Evolutionary conservation across 2,888 invertebrate genomes (phyloP), one percentile per base, ranked within the genome.

Genomic region (Prosopocoilus inquinatus): DNA sequence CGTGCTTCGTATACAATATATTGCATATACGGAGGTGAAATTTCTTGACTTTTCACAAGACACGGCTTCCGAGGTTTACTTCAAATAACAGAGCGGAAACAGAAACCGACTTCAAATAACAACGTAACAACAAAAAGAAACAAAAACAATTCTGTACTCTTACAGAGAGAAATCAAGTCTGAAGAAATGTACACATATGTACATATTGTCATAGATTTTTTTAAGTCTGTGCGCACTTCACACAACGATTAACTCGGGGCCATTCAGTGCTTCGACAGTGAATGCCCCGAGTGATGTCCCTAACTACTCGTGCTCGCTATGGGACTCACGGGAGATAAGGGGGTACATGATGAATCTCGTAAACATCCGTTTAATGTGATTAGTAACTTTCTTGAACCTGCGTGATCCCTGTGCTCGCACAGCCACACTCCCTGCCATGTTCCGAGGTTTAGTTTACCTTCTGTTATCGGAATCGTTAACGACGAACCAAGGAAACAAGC

Each of bases 391-490:
- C 94, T 87, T 76, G 93, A 93, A 71, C 95, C 94, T 67, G 95
- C 96, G 76, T 91, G 91, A 82, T 96, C 94, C 75, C 97, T 87
- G 81, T 97, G 97, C 80, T 97, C 97, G 81, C 96, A 96, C 69
- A 97, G 84, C 96, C 96, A 97, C 65, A 97, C 90, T 62, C 97
- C 96, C 81, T 96, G 96, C 96, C 96, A 97, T 70, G 94, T 95
- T 68, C 96, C 96, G 72, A 96, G 82, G 75, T 94, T 94, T 72
- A 96, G 82, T 79, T 94, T 93, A 70, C 96, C 96, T 73, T 96
- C 94, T 66, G 95, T 94, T 76, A 97, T 94, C 65, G 96, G 96
- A 77, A 97, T 92, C 71, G 94, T 95, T 75, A 97, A 82, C 66
- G 94, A 94, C 64, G 95, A 94, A 69, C 97, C 96, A 74, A 97